Evolutionary conservation across 2,113 vertebrate genomes (phyloP).

Genomic region (Lontra canadensis): DNA sequence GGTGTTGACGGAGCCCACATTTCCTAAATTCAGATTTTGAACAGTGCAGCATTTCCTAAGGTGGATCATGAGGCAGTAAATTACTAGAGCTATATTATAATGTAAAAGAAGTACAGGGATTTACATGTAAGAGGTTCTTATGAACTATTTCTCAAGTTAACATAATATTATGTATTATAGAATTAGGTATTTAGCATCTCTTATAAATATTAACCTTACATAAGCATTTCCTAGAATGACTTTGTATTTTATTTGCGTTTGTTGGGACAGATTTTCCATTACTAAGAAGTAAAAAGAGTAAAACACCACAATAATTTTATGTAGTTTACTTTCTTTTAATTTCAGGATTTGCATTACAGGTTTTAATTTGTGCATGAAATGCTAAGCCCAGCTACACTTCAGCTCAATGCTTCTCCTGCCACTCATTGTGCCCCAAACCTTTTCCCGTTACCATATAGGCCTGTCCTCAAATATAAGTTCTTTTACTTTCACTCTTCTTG

Average conservation of each 20-base stretch:
- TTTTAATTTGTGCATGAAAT: not conserved
- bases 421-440: not conserved
- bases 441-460: not conserved
- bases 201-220: not conserved
- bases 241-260: constrained; percentile 12
- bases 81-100: not conserved
- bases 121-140: not conserved
- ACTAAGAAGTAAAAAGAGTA: constrained; percentile 14
- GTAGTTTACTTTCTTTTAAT: not conserved
- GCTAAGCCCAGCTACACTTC: not conserved
- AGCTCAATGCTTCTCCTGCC: not conserved
- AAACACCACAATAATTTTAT: not conserved
- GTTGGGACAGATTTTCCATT: not conserved
- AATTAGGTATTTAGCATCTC: not conserved
- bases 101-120: not conserved
- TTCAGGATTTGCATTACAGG: not conserved
- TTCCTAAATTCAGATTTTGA: not conserved
- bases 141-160: not conserved
- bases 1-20: not conserved
- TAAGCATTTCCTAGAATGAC: constrained; percentile 1
- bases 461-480: not conserved
- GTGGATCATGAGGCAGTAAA: not conserved
- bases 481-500: not conserved
- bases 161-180: not conserved
- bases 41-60: not conserved